Base-by-base conservation (phyloP, 2,888 invertebrate genomes). In the Drosophila helvetica region DNA sequence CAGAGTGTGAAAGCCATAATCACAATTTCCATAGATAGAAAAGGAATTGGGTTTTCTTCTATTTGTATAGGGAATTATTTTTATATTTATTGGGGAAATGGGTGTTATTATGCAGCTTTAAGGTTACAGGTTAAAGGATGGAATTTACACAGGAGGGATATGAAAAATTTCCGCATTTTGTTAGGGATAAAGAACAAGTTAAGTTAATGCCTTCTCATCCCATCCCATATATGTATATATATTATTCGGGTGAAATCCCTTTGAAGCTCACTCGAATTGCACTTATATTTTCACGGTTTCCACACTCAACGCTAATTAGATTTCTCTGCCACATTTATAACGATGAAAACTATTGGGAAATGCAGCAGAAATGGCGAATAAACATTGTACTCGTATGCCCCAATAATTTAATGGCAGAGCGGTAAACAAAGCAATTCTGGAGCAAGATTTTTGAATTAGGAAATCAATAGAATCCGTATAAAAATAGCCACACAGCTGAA, bases 391-490 rank as follows among this genome's bases (percentile, higher is more conserved):
- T 7, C 15, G 7, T 38, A 65, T 54, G 48, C 54, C 42, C 54
- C 65, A 47, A 65, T 67, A 46, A 51, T 19, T 67, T 68, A 57
- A 67, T 67, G 69, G 68, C 67, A 67, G 52, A 65, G 76, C 52
- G 71, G 69, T 73, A 64, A 73, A 59, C 80, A 80, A 80, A 80
- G 38, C 17, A 58, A 73, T 52, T 65, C 48, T 65, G 57, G 85
- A 79, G 58, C 69, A 73, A 60, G 58, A 55, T 68, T 75, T 71
- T 63, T 75, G 66, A 64, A 81, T 80, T 71, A 77, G 63, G 52
- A 68, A 82, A 82, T 82, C 88, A 68, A 88, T 82, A 79, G 85
- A 82, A 74, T 65, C 42, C 42, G 6, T 65, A 72, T 86, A 77
- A 75, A 82, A 79, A 79, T 86, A 75, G 75, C 83, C 54, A 2